Base-by-base conservation (phyloP, 2,888 invertebrate genomes). In the Lithophane ornitopus region DNA sequence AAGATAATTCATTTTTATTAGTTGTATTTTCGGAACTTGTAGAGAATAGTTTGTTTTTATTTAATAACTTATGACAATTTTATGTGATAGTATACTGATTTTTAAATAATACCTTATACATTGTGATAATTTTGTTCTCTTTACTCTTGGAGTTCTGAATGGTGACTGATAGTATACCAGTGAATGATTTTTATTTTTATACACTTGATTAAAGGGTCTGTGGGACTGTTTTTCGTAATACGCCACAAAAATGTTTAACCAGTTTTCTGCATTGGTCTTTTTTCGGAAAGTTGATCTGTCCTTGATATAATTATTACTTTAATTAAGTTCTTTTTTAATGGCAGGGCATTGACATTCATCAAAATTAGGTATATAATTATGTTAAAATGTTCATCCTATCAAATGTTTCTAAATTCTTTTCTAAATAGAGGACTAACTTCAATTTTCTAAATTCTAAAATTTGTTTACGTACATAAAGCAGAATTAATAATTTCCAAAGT, bases 61-160 rank as follows among this genome's bases (percentile, higher is more conserved):
- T 41, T 11, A 6, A 11, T 41, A 16, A 11, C 1, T 19, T 19
- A 0, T n/a, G 19, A n/a, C 2, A 8, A 8, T 12, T n/a, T 54
- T n/a, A 22, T 12, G 1, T n/a, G n/a, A 9, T 39, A 34, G 7
- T 28, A 65, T 44, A 2, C 34, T 4, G 8, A 8, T 41, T 49
- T 8, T 28, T 12, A 4, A 49, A 44, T 39, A 56, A 49, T 78
- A 78, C 78, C 78, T 78, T 78, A 26, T 66, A 81, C 78, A 78
- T 78, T 81, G 16, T 78, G 9, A n/a, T 61, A 4, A 54, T 54
- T 46, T 46, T 39, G 7, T 54, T 11, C 41, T 75, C 39, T 81
- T 54, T 39, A 66, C 39, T 61, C 46, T 59, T 54, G 14, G 16
- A 66, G 46, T 41, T 49, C 39, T 75, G 11, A 81, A 61, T 26